phyloP scores from a whole-genome alignment of 2,797 vertebrate genomes.

The Eulemur coronatus region DNA sequence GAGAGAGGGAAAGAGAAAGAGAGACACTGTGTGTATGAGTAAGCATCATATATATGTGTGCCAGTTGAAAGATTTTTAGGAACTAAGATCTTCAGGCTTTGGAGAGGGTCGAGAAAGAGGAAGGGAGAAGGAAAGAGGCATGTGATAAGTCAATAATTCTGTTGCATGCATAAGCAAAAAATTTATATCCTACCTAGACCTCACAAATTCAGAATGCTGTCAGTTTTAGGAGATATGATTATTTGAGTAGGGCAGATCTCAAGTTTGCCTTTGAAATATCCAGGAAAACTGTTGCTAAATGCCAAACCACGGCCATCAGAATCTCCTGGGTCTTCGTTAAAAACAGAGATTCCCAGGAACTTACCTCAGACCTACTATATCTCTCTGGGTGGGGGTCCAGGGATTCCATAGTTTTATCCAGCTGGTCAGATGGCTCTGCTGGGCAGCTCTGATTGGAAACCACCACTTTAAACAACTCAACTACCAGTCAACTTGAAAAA shows the following conservation, averaged over 20 bases:
- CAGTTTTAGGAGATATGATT: not conserved
- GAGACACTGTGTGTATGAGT: not conserved
- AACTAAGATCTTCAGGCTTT: not conserved
- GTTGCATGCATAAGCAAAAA: not conserved
- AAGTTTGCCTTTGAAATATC: slow-evolving; percentile 15
- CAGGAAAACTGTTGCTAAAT: not conserved
- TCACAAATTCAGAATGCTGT: not conserved
- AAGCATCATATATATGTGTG: not conserved
- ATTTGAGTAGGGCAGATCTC: not conserved
- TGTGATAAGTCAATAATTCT: not conserved
- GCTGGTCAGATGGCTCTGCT: not conserved
- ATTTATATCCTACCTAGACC: not conserved
- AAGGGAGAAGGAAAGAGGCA: not conserved
- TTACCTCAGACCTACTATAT: not conserved
- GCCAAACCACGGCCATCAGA: not conserved
- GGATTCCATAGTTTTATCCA: not conserved
- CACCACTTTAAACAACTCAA: not conserved
- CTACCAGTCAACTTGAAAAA: not conserved
- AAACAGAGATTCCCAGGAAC: not conserved
- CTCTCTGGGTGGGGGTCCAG: not conserved
- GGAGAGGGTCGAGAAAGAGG: not conserved
- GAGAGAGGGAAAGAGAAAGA: not conserved
- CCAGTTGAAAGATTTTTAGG: not conserved
- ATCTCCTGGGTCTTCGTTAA: not conserved
- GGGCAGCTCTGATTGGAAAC: not conserved